A percentile compares a stretch with the other conserved stretches of the same genome.
Conservation (phyloP, 23 tunicate species). For the Botrylloides violaceus region DNA sequence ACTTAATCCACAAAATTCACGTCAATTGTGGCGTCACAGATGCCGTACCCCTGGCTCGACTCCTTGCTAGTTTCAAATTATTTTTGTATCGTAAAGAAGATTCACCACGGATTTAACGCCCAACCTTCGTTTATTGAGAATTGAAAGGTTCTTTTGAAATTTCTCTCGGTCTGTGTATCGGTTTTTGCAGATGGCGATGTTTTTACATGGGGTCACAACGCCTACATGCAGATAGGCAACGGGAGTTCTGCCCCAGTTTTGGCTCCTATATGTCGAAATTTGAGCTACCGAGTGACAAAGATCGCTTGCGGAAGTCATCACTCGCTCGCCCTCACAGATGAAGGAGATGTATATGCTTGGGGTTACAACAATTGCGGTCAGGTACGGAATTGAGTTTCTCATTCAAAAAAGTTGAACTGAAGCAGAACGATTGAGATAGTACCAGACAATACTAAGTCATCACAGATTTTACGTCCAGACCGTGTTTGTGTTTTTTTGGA, state of each 20-base stretch:
- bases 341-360: conserved; percentile 80
- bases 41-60: too few relatives aligned
- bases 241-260: conserved; percentile 57
- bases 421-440: too few relatives aligned
- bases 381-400: too few relatives aligned
- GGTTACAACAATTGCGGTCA: conserved; percentile 92
- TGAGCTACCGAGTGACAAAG: conserved; percentile 33
- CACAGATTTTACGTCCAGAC: too few relatives aligned
- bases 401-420: too few relatives aligned
- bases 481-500: too few relatives aligned
- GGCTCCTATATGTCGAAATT: conserved; percentile 35
- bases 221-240: conserved; percentile 84
- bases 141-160: too few relatives aligned
- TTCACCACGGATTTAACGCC: neutral
- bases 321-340: conserved; percentile 60
- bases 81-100: neutral
- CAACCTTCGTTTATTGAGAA: neutral
- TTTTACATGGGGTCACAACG: conserved; percentile 92
- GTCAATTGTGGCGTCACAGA: too few relatives aligned
- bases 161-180: too few relatives aligned
- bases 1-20: too few relatives aligned
- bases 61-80: too few relatives aligned
- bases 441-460: too few relatives aligned
- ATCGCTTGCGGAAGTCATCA: conserved; percentile 92
- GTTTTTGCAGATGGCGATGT: conserved; percentile 76